A percentile compares a stretch with the other conserved stretches of the same genome.
Evolutionary conservation across 2,113 vertebrate species (phyloP).

Genomic region (Oncorhynchus keta): DNA sequence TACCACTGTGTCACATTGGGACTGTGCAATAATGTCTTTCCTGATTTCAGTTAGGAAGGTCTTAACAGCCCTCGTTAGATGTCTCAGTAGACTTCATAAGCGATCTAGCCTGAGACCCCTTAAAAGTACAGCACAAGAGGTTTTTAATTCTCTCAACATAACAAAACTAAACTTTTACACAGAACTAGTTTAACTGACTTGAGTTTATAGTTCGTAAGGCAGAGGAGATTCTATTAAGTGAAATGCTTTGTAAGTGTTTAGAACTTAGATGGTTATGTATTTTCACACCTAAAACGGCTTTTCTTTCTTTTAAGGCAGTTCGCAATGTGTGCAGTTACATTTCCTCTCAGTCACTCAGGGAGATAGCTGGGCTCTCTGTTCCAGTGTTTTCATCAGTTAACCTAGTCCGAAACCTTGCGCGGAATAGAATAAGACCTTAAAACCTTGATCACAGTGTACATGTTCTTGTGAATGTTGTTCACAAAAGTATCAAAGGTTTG

Average conservation of each 20-base stretch:
- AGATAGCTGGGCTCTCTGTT: slow-evolving; percentile 71
- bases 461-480: slow-evolving; percentile 73
- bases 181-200: slow-evolving; percentile 27
- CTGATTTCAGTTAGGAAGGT: slow-evolving; percentile 48
- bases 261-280: slow-evolving; percentile 38
- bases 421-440: slow-evolving; percentile 72
- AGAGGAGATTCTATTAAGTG: slow-evolving; percentile 58
- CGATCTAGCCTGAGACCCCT: slow-evolving; percentile 50
- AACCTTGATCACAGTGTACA: slow-evolving; percentile 75
- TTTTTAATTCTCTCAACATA: background rate
- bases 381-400: slow-evolving; percentile 63
- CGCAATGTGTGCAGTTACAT: slow-evolving; percentile 40
- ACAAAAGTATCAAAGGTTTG: slow-evolving; percentile 70
- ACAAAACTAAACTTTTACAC: slow-evolving; percentile 34
- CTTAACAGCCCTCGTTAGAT: slow-evolving; percentile 20
- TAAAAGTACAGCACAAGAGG: slow-evolving; percentile 25
- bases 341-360: slow-evolving; percentile 71
- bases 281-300: slow-evolving; percentile 36
- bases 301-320: slow-evolving; percentile 18
- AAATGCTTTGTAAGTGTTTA: slow-evolving; percentile 43
- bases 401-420: slow-evolving; percentile 68
- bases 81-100: slow-evolving; percentile 40
- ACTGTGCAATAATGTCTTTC: slow-evolving; percentile 76
- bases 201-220: slow-evolving; percentile 14
- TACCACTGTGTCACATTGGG: slow-evolving; percentile 58